Evolutionary conservation across 2,888 invertebrate species (phyloP), one percentile per base, ranked within the genome.

Genomic region (Pachycephus smyrnensis): DNA sequence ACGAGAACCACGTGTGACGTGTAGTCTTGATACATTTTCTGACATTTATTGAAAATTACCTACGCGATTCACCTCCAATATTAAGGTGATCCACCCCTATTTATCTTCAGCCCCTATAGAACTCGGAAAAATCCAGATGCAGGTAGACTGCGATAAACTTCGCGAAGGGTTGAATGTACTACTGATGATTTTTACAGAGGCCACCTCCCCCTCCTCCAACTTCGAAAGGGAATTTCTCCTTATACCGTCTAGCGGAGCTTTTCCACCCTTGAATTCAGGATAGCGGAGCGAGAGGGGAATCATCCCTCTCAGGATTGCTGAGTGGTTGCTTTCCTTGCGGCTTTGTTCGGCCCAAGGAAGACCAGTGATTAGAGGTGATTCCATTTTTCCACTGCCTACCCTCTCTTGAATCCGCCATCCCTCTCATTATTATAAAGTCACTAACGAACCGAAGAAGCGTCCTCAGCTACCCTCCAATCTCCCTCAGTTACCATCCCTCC

Each of bases 361-460:
- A 83, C 80, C 84, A 85, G 86, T 88, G 88, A 88, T 89, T 89
- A 88, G 86, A 86, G 88, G 84, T 85, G 86, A 89, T 88, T 87
- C 81, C 87, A 87, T 86, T 89, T 89, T 86, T 86, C 82, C 86
- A 85, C 82, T 85, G 80, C 80, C 76, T 23, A 33, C 79, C 75
- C 82, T 79, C 75, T 75, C 80, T 73, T 30, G 71, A 55, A 77
- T 78, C 76, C 73, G 68, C 73, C 80, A 73, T 73, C 37, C 76
- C 83, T 87, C 87, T 85, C 86, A 87, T 88, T 88, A 88, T 89
- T 85, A 88, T 86, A 86, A 89, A 89, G 87, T 88, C 88, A 85
- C 89, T 89, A 88, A 90, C 87, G 89, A 90, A 88, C 85, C 85
- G 83, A 82, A 84, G 85, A 86, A 84, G 82, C 81, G 80, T 82